Base-by-base conservation (phyloP, 2,797 vertebrate species). In the Trematomus bernacchii region DNA sequence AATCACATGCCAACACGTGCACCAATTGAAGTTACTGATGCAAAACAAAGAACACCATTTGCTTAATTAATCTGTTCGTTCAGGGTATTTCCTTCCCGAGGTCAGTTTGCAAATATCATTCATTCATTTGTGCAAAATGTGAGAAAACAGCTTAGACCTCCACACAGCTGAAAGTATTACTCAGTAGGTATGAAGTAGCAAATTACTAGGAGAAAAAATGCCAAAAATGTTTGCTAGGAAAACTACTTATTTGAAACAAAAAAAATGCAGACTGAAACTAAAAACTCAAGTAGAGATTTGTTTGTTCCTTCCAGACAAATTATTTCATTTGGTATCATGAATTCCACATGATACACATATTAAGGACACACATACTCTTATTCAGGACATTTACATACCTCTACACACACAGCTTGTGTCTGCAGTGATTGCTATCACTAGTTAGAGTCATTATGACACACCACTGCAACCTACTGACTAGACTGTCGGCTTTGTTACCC, bases 271-370 rank as follows among this genome's bases (percentile, higher is more conserved):
- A 73, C 19, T 67, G 19, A 66, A 76, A 64, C 50, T 68, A 48
- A 76, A 87, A 78, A 21, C 19, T 27, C 23, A n/a, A 54, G 33
- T 5, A 19, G 19, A 51, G 50, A 58, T 54, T 46, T 2, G 1
- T 27, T 54, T 2, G 46, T 54, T 23, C 23, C 15, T 15, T 2
- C 14, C 19, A 40, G 40, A 70, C 47, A 40, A 84, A 84, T 78
- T 53, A 64, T 59, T 80, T 68, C 10, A 83, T 85, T 82, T 78
- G 57, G 40, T 68, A 68, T 66, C 46, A 76, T 46, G 59, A 79
- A 89, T 64, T 76, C 76, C 85, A 80, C 76, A 69, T 84, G 82
- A 86, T 70, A 84, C 62, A 84, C 62, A 76, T 30, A 64, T 58
- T 67, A 50, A 52, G 30, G 33, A 43, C 67, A 79, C 67, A 79